A percentile compares a stretch with the other conserved stretches of the same genome.
These are phyloP conservation scores for Corynorhinus townsendii DNA, from an alignment of 2,113 vertebrate species.

Conservation along the genomic window DNA sequence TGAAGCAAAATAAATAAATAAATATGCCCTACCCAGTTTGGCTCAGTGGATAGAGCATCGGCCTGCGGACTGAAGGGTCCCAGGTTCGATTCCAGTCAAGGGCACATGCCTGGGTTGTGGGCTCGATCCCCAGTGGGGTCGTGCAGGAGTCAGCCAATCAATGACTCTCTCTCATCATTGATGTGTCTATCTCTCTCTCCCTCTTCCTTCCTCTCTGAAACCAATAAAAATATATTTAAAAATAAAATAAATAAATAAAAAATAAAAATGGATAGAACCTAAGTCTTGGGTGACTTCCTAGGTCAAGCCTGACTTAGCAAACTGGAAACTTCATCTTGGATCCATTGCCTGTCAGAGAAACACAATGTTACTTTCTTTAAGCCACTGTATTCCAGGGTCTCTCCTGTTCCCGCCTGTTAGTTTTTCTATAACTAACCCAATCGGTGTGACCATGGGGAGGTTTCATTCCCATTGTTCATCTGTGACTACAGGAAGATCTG, in stretches of 20 bases:
- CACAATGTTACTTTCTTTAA: background rate
- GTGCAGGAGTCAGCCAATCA: no score
- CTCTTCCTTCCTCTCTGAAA: no score
- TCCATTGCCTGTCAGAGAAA: background rate
- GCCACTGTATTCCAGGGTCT: background rate
- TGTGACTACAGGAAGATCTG: background rate
- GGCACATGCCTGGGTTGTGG: no score
- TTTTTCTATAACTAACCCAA: background rate
- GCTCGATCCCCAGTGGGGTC: no score
- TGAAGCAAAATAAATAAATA: background rate
- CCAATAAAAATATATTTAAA: no score
- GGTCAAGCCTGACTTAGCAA: background rate
- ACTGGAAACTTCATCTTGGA: background rate
- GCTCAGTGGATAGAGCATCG: no score
- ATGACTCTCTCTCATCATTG: no score
- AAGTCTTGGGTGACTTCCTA: background rate
- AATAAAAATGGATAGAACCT: background rate
- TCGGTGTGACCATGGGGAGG: background rate
- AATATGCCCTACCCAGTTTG: no score
- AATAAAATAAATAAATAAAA: no score
- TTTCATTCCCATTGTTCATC: background rate
- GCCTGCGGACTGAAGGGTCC: no score
- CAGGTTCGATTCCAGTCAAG: no score
- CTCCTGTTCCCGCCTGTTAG: background rate
- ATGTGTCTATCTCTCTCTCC: no score